Percentiles rank a stretch among this genome's conserved stretches.
phyloP scores from a whole-genome alignment of 2,113 vertebrate species.

The Ammodytes marinus region DNA sequence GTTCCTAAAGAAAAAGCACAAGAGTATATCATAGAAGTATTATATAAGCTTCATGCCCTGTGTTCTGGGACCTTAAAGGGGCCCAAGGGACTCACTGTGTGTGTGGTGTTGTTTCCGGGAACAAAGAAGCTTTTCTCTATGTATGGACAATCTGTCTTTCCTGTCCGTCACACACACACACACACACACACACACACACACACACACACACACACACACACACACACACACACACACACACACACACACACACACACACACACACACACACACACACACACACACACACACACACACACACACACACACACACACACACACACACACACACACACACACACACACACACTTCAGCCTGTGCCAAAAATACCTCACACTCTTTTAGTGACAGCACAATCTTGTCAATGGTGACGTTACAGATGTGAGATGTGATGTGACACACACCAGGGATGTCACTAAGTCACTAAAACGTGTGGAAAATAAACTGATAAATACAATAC shows the following conservation, averaged over 20 bases:
- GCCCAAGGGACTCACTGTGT: neutral
- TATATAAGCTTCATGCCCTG: neutral
- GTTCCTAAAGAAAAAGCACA: neutral
- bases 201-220: too few relatives aligned
- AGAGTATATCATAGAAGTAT: neutral
- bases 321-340: too few relatives aligned
- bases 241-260: too few relatives aligned
- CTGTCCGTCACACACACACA: neutral
- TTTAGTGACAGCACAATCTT: constrained; percentile 23
- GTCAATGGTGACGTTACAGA: neutral
- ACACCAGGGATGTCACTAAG: neutral
- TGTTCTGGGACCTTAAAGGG: constrained; percentile 20
- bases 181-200: too few relatives aligned
- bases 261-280: too few relatives aligned
- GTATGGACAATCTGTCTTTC: constrained; percentile 22
- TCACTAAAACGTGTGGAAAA: too few relatives aligned
- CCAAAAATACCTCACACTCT: constrained; percentile 12
- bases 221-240: too few relatives aligned
- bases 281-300: too few relatives aligned
- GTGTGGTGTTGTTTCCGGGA: neutral
- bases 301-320: too few relatives aligned
- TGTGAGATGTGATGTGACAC: neutral
- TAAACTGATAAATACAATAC: neutral
- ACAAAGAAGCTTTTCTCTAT: constrained; percentile 40
- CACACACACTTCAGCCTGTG: neutral